Base-by-base conservation (phyloP, 2,113 vertebrate species). In the Apus apus region DNA sequence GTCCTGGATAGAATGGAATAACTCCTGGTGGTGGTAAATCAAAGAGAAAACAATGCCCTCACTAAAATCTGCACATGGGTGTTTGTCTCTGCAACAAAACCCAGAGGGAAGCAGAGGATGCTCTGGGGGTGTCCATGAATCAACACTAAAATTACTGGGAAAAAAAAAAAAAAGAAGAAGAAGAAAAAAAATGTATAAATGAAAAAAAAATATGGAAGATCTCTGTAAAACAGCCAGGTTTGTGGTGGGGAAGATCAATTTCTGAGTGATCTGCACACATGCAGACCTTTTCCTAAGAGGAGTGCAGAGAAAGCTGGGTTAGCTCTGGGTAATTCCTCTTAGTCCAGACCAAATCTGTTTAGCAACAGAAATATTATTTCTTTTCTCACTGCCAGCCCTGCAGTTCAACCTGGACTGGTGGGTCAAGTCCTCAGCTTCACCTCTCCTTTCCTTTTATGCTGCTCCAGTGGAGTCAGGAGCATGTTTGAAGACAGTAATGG, bases 1-100 rank as follows among this genome's bases (percentile, higher is more conserved):
- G 86, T 40, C 80, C 73, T 8, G 84, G 22, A 16, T 89, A 79
- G 83, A 97, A 96, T 94, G 73, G 72, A 97, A 88, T 93, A 95
- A 94, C 78, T 96, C 75, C 80, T 93, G 84, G n/a, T 29, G 0
- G 0, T 73, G 88, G 79, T 95, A 92, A 95, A 93, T 77, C 88
- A 96, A 86, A 93, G 87, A 53, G 32, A 91, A 94, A 91, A 84
- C 73, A 93, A 81, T 75, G 83, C 53, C 36, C 54, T 76, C 7
- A 1, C 50, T 89, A 87, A 92, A 94, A 94, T 56, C 72, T 74
- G 86, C 46, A 58, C 30, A 56, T 0, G 6, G 30, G 36, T 57
- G 43, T 77, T 94, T 79, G 40, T 48, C 29, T 72, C 77, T 79
- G 54, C 40, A 72, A 13, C 32, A 57, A 68, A 85, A 48, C 20